A percentile compares a stretch with the other conserved stretches of the same genome.
These are phyloP conservation scores for Neolamprologus sp. DNA, from an alignment of 2,113 vertebrate species.

Conservation along the genomic window DNA sequence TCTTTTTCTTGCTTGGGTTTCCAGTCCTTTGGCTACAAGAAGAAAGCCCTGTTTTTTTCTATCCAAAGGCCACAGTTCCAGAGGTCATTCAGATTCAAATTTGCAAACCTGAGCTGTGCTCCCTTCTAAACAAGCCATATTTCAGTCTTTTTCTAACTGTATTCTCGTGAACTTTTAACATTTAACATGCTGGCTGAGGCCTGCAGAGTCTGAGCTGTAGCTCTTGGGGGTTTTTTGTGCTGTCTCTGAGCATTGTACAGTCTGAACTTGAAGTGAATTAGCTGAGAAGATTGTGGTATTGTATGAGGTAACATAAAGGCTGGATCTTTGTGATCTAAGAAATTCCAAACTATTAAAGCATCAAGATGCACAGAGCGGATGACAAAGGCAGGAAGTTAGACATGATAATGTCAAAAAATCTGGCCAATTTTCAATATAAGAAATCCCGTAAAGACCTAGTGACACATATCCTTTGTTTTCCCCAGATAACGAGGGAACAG, in stretches of 20 bases:
- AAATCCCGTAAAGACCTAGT: background rate
- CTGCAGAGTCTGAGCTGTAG: background rate
- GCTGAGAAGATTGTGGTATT: background rate
- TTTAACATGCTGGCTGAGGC: background rate
- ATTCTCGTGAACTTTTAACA: background rate
- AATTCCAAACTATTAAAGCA: background rate
- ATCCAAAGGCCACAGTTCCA: background rate
- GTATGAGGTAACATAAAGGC: background rate
- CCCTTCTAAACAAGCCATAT: background rate
- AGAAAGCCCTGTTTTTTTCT: background rate
- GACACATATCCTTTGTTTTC: background rate
- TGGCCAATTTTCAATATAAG: background rate
- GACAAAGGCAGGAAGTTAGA: background rate
- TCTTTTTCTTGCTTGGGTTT: background rate
- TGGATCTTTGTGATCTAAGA: background rate
- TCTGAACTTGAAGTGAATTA: background rate
- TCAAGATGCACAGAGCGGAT: background rate
- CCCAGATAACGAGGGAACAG: background rate
- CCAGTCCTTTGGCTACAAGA: background rate
- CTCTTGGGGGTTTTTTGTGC: fast-evolving
- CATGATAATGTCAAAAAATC: background rate
- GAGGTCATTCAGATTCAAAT: background rate
- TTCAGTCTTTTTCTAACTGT: background rate
- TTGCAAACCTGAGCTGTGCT: background rate
- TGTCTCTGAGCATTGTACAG: background rate